Conservation (phyloP, 1,140 invertebrate species). For the Antheraea pernyi region DNA sequence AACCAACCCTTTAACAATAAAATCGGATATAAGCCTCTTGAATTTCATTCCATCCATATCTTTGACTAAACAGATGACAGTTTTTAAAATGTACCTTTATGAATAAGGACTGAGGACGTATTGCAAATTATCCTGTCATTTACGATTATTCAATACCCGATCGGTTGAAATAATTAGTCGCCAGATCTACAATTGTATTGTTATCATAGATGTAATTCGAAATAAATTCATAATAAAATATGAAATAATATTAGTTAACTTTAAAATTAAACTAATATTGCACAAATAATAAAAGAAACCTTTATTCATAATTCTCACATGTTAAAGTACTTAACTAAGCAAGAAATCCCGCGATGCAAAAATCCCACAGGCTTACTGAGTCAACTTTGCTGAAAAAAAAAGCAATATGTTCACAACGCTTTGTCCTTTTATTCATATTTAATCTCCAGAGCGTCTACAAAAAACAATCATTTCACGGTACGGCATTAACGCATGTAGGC, state of each 20-base stretch:
- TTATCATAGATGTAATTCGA: not conserved
- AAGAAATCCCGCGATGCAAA: constrained; percentile 39
- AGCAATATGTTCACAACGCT: constrained; percentile 53
- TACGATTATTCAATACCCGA: not conserved
- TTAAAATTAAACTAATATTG: constrained; percentile 4
- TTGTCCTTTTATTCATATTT: constrained; percentile 74
- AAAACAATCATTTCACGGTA: constrained; percentile 77
- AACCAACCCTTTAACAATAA: constrained; percentile 27
- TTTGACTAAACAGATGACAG: constrained; percentile 20
- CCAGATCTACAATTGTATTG: not conserved
- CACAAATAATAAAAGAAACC: constrained; percentile 21
- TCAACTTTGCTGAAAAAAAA: constrained; percentile 54
- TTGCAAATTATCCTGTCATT: constrained; percentile 16
- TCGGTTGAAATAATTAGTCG: not conserved
- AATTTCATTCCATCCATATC: constrained; percentile 26
- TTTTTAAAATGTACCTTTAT: constrained; percentile 7
- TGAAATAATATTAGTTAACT: not conserved
- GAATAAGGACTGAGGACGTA: not conserved
- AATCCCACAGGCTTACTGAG: constrained; percentile 60
- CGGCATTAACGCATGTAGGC: constrained; percentile 74
- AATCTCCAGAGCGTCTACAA: constrained; percentile 66
- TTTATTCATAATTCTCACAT: constrained; percentile 33
- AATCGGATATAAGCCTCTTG: constrained; percentile 28
- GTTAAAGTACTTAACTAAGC: constrained; percentile 40
- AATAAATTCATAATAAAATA: not conserved